A percentile compares a stretch with the other conserved stretches of the same genome.
phyloP scores from a whole-genome alignment of 2,113 vertebrate species.

The Dascyllus trimaculatus region DNA sequence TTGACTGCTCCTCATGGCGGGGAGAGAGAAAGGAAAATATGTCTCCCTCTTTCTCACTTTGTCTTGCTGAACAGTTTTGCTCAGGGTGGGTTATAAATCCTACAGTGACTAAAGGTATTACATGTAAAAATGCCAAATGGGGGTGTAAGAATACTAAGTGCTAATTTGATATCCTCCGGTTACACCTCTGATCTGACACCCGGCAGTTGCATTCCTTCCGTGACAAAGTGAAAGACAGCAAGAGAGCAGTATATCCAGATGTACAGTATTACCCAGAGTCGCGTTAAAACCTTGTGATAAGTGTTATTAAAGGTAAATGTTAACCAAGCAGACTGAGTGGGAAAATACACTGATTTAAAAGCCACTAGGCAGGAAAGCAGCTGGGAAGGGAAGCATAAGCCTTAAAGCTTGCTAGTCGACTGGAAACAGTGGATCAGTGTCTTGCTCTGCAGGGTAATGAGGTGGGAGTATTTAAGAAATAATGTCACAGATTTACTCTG shows the following conservation, averaged over 20 bases:
- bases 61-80: slow-evolving; percentile 15
- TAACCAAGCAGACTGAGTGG: slow-evolving; percentile 35
- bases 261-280: neutral
- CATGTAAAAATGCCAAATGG: slow-evolving; percentile 59
- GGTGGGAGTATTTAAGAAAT: slow-evolving; percentile 29
- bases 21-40: slow-evolving; percentile 16
- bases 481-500: slow-evolving; percentile 47
- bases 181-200: slow-evolving; percentile 56
- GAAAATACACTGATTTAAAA: slow-evolving; percentile 37
- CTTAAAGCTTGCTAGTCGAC: slow-evolving; percentile 8
- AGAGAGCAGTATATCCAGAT: slow-evolving; percentile 8
- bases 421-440: slow-evolving; percentile 25
- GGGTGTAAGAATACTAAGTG: slow-evolving; percentile 38
- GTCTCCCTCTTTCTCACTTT: slow-evolving; percentile 7
- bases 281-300: slow-evolving; percentile 19
- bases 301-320: slow-evolving; percentile 47
- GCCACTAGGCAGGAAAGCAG: slow-evolving; percentile 6
- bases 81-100: slow-evolving; percentile 69
- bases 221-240: slow-evolving; percentile 29
- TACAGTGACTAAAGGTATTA: slow-evolving; percentile 59
- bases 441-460: slow-evolving; percentile 36
- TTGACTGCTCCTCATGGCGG: slow-evolving; percentile 49
- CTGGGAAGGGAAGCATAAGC: slow-evolving; percentile 3
- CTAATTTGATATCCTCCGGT: slow-evolving; percentile 71
- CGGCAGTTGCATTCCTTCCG: slow-evolving; percentile 52